Conservation (phyloP, 2,888 invertebrate species). For the Hydrotaea cyrtoneurina region DNA sequence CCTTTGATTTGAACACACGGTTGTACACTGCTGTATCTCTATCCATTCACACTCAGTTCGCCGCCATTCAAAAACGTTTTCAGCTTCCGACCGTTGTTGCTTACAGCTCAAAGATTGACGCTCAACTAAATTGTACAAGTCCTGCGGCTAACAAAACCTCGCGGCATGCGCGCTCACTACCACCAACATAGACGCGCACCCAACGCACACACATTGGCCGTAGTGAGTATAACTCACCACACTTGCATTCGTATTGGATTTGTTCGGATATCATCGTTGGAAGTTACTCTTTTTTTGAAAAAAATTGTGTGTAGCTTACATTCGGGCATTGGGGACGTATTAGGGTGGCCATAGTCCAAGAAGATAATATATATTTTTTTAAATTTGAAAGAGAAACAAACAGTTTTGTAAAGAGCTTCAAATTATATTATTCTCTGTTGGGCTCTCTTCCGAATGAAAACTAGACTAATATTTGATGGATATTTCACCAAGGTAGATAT, state of each 20-base stretch:
- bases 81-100: constrained; percentile 66
- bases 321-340: not conserved
- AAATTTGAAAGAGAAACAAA: too few relatives aligned
- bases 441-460: too few relatives aligned
- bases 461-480: too few relatives aligned
- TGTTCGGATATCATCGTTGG: constrained; percentile 22
- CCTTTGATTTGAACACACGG: not conserved
- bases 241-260: constrained; percentile 59
- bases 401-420: too few relatives aligned
- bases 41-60: not conserved
- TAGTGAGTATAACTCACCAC: not conserved
- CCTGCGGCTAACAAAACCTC: constrained; percentile 78
- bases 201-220: not conserved
- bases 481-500: too few relatives aligned
- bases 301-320: not conserved
- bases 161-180: constrained; percentile 71
- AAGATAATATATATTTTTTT: too few relatives aligned
- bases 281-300: not conserved
- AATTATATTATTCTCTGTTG: too few relatives aligned
- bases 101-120: constrained; percentile 75
- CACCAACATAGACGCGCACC: constrained; percentile 7
- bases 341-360: constrained; percentile 1
- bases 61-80: constrained; percentile 20
- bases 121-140: constrained; percentile 74
- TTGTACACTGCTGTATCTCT: constrained; percentile 1